Percentiles rank a stretch among this genome's conserved stretches.
These are phyloP conservation scores for Eueremaeus valkanovi DNA, from an alignment of 2,888 invertebrate species.

Conservation along the genomic window DNA sequence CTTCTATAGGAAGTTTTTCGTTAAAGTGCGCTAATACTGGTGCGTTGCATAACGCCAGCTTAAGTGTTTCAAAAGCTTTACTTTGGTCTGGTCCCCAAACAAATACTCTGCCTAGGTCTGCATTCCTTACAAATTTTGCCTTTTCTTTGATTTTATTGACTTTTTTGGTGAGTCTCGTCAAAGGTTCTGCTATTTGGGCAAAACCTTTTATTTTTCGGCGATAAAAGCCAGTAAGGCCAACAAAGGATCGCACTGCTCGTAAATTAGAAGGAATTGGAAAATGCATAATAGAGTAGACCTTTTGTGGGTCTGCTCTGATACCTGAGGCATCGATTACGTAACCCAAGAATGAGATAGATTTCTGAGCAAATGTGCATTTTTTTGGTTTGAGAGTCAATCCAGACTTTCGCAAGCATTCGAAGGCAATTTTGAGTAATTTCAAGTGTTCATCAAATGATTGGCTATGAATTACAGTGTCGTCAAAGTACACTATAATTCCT, in stretches of 20 bases:
- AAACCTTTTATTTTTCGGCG: neutral
- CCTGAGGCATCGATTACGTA: slow-evolving; percentile 13
- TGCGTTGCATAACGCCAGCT: neutral
- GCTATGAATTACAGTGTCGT: slow-evolving; percentile 31
- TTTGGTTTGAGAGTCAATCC: slow-evolving; percentile 5
- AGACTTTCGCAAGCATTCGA: neutral
- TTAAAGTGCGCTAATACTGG: slow-evolving; percentile 26
- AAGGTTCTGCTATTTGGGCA: slow-evolving; percentile 22
- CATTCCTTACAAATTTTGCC: neutral
- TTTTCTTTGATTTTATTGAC: neutral
- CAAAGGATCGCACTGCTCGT: neutral
- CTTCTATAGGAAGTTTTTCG: neutral
- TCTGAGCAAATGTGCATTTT: slow-evolving; percentile 22
- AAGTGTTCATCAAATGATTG: slow-evolving; percentile 6
- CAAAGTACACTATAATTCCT: slow-evolving; percentile 14
- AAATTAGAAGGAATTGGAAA: slow-evolving; percentile 36
- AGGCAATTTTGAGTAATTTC: neutral
- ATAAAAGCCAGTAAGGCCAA: neutral
- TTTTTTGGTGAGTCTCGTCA: neutral
- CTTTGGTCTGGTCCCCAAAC: slow-evolving; percentile 10
- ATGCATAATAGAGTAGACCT: slow-evolving; percentile 7
- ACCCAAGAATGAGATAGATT: slow-evolving; percentile 18
- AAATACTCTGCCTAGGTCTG: neutral
- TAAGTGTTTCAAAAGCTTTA: neutral
- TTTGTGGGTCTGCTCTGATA: slow-evolving; percentile 27